phyloP scores from a whole-genome alignment of 2,797 vertebrate species.

The Gastrophryne carolinensis region DNA sequence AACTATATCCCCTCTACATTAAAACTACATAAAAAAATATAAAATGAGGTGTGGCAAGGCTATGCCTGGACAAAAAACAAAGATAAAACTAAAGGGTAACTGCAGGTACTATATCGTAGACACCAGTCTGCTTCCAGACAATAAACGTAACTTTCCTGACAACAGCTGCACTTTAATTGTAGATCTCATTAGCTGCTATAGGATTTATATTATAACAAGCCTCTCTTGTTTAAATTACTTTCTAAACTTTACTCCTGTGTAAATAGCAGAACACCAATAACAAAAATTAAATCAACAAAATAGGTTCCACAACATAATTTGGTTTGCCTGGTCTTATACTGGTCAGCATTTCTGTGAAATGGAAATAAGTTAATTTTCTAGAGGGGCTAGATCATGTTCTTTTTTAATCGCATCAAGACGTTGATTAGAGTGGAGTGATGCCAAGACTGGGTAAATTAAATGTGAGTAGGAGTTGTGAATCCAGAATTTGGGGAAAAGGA shows the following conservation, averaged over 20 bases:
- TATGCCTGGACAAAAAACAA: no score
- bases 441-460: conserved; percentile 9
- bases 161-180: no score
- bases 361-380: conserved; percentile 4
- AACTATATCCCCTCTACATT: no score
- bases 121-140: no score
- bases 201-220: not conserved
- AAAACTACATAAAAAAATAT: no score
- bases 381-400: conserved; percentile 15
- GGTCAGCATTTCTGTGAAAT: conserved; percentile 21
- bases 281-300: not conserved
- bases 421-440: conserved; percentile 28
- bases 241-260: not conserved
- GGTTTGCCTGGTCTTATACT: not conserved
- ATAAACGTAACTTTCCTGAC: no score
- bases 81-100: no score
- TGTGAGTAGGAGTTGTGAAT: conserved; percentile 14
- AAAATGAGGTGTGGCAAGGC: no score
- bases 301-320: not conserved
- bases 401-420: conserved; percentile 27
- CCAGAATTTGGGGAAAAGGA: not conserved
- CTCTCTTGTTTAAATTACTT: not conserved
- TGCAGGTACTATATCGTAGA: no score
- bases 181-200: not conserved
- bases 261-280: not conserved